phyloP scores from a whole-genome alignment of 23 tunicate genomes.

The Clavelina lepadiformis region DNA sequence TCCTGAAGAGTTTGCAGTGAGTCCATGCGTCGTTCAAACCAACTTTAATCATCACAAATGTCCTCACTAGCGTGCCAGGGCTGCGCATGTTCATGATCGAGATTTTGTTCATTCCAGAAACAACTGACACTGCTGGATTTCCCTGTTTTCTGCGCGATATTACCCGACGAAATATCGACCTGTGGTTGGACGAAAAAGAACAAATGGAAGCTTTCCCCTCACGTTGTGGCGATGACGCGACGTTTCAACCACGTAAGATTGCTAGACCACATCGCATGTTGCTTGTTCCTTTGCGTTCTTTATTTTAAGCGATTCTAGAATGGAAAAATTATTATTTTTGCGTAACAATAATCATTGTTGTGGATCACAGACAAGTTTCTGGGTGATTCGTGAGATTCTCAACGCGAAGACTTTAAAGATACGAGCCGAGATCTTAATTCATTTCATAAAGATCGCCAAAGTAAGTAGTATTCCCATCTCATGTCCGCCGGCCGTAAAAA shows the following conservation, averaged over 20 bases:
- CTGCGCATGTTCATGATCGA: too few relatives aligned
- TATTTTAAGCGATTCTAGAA: not conserved
- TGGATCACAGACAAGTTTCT: conserved; percentile 71
- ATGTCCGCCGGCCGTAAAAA: not conserved
- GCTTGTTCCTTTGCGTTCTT: not conserved
- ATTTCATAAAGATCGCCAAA: conserved; percentile 85
- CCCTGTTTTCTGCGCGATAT: conserved; percentile 53
- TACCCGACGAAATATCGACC: conserved; percentile 67
- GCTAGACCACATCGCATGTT: not conserved
- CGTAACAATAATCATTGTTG: conserved; percentile 1
- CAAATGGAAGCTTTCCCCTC: conserved; percentile 66
- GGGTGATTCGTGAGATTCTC: conserved; percentile 85
- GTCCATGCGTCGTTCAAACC: too few relatives aligned
- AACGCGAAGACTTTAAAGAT: conserved; percentile 69
- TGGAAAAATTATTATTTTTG: not conserved
- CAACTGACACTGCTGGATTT: conserved; percentile 88
- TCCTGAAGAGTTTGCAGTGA: conserved; percentile 87
- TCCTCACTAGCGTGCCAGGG: too few relatives aligned
- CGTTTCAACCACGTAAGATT: conserved; percentile 84
- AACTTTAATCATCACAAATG: not conserved
- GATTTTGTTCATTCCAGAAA: conserved; percentile 38
- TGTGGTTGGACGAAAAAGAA: conserved; percentile 95
- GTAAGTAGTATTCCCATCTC: conserved; percentile 7
- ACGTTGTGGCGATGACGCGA: conserved; percentile 91
- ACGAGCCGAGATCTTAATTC: conserved; percentile 69